Percentiles rank a stretch among this genome's conserved stretches.
Conservation (phyloP, 2,797 vertebrate genomes). For the Coregonus sp. region DNA sequence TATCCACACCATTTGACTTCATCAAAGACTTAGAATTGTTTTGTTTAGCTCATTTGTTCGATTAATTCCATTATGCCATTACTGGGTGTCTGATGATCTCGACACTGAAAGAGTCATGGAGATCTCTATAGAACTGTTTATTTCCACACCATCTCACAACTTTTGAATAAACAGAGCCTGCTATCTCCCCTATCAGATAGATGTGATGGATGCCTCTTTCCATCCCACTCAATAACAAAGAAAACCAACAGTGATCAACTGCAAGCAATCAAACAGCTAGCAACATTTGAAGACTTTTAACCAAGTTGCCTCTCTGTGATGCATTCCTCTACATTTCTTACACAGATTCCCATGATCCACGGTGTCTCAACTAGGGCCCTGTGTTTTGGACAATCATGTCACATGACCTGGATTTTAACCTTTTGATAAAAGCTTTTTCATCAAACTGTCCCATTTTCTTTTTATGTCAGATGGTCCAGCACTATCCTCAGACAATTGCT, state of each 20-base stretch:
- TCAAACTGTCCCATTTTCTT: too few relatives aligned
- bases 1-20: background rate
- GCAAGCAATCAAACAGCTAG: background rate
- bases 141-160: background rate
- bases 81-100: background rate
- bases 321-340: background rate
- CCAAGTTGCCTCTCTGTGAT: background rate
- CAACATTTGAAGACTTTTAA: background rate
- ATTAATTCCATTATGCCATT: background rate
- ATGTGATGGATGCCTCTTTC: background rate
- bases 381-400: background rate
- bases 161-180: background rate
- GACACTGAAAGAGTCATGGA: background rate
- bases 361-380: background rate
- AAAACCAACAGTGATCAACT: background rate
- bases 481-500: too few relatives aligned
- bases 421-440: too few relatives aligned
- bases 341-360: background rate
- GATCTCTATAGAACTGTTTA: background rate
- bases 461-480: too few relatives aligned
- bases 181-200: background rate
- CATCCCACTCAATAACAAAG: background rate
- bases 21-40: constrained; percentile 1
- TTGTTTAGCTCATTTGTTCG: constrained; percentile 21
- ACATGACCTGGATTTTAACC: too few relatives aligned